Conservation (phyloP, 2,888 invertebrate species). For the Nephrotoma guestfalica region DNA sequence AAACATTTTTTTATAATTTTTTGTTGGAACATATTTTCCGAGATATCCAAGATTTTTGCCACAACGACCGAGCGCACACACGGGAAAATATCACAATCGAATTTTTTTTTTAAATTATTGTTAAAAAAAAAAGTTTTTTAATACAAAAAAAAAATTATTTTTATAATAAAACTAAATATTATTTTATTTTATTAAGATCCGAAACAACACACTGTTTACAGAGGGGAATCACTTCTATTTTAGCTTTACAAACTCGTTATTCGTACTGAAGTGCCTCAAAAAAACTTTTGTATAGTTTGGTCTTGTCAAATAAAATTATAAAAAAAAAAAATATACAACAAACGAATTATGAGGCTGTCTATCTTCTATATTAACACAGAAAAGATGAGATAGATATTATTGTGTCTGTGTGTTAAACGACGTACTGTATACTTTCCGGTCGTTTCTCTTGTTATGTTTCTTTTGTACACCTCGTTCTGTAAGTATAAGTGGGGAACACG, state of each 20-base stretch:
- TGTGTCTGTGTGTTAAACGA: neutral
- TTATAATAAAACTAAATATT: neutral
- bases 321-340: neutral
- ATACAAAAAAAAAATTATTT: slow-evolving; percentile 5
- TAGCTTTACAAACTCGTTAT: slow-evolving; percentile 22
- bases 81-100: neutral
- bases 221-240: slow-evolving; percentile 35
- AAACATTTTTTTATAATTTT: neutral
- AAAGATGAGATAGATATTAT: neutral
- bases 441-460: neutral
- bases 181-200: slow-evolving; percentile 19
- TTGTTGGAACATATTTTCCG: neutral
- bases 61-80: neutral
- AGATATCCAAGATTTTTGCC: neutral
- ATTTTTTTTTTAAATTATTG: neutral
- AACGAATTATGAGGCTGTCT: neutral
- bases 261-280: slow-evolving; percentile 10
- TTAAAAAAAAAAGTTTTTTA: neutral
- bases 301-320: slow-evolving; percentile 1
- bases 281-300: slow-evolving; percentile 3
- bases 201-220: slow-evolving; percentile 30
- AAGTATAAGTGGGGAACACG: neutral
- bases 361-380: neutral
- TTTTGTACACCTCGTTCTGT: neutral
- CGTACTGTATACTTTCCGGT: neutral